phyloP scores from a whole-genome alignment of 37 sponge, comb jelly and placozoan species.

The Beroe ovata region DNA sequence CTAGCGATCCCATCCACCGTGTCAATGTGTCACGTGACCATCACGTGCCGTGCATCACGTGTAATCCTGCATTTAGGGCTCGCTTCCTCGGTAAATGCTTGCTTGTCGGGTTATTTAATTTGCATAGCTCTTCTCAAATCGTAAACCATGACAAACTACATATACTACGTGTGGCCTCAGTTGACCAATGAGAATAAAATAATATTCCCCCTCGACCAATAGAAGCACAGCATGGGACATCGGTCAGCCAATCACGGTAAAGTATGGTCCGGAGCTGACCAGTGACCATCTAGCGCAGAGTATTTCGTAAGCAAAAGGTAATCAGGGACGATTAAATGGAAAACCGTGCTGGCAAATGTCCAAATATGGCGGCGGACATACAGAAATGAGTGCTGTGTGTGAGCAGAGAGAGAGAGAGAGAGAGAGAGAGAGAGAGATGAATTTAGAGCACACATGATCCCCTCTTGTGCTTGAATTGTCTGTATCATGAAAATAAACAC shows the following conservation, averaged over 20 bases:
- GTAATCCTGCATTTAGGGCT: constrained; percentile 35
- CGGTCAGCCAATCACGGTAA: background rate
- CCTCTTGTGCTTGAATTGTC: no score
- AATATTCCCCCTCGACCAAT: background rate
- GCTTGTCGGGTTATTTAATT: constrained; percentile 61
- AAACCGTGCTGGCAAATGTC: background rate
- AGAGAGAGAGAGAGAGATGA: no score
- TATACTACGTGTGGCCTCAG: background rate
- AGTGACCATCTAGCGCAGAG: no score
- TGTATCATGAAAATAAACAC: no score
- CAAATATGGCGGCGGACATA: no score
- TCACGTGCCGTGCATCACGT: background rate
- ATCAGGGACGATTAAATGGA: background rate
- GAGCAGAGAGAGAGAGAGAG: no score
- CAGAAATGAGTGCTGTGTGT: no score
- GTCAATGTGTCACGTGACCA: constrained; percentile 18
- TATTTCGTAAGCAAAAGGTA: background rate
- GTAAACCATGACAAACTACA: constrained; percentile 6
- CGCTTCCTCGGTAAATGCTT: constrained; percentile 45
- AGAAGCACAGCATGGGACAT: background rate
- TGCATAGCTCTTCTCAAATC: constrained; percentile 39
- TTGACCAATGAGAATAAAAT: background rate
- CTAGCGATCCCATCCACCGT: background rate
- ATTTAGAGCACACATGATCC: no score
- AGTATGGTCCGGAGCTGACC: background rate